Evolutionary conservation across 1,140 invertebrate genomes (phyloP), one percentile per base, ranked within the genome.

Genomic region (Lethrus apterus): DNA sequence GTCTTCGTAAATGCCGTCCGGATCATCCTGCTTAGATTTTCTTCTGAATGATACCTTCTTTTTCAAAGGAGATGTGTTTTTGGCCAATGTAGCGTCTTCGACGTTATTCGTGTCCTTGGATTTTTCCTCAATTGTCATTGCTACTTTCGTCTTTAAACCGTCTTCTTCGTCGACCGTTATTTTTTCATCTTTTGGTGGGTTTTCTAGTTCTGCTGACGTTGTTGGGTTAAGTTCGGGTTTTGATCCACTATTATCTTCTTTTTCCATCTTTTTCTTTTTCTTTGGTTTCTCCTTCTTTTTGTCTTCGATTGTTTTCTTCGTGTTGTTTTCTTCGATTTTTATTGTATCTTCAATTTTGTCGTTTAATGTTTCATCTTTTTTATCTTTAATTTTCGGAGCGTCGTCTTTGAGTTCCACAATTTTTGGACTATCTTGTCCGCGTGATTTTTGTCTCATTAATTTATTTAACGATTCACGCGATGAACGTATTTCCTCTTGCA

Each of bases 41-140:
- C 51, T 67, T 56, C 59, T 70, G 63, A 57, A 75, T 45, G 44
- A 70, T 54, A 58, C 60, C 48, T 56, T 68, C 60, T 57, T 74
- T 65, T 63, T 74, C 62, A 48, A 53, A 40, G 63, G 70, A 56
- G 69, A 71, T 31, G 20, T 23, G 5, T 26, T 20, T 46, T 48
- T 20, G 10, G 18, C 33, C 5, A 17, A 33, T 53, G 68, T 67
- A 46, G 62, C 67, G 44, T 65, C 8, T 11, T 56, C 48, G 26
- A 47, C 26, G 30, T 50, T 54, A 14, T 43, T 34, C 9, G 40
- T 35, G 32, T 52, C 46, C 24, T 43, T 41, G 1, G 23, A 30
- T 9, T 41, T n/a, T 45, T 50, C 48, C 33, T 50, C 48, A 20
- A 43, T 48, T 14, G 43, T 48, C 40, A 48, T 42, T 34, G 31